Percentiles rank a stretch among this genome's conserved stretches.
These are phyloP conservation scores for Willisornis vidua DNA, from an alignment of 2,113 vertebrate genomes.

Conservation along the genomic window DNA sequence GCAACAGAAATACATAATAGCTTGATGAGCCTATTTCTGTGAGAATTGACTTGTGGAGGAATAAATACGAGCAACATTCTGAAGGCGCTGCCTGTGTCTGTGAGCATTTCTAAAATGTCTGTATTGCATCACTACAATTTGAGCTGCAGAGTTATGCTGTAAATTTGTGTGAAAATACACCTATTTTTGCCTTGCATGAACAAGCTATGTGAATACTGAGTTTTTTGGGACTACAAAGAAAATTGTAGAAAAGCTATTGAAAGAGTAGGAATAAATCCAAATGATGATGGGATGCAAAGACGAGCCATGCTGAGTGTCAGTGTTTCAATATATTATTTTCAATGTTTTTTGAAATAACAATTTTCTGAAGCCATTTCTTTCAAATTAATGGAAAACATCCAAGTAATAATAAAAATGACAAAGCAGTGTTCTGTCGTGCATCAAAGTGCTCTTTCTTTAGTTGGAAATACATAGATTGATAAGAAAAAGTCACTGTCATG, in stretches of 20 bases:
- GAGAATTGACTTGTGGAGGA: neutral
- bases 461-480: neutral
- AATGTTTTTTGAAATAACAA: conserved; percentile 3
- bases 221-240: neutral
- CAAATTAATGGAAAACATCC: neutral
- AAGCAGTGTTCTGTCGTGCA: neutral
- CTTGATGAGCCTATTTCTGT: neutral
- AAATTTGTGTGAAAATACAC: neutral
- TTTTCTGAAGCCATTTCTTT: conserved; percentile 3
- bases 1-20: neutral
- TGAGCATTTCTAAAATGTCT: neutral
- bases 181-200: neutral
- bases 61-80: neutral
- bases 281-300: neutral
- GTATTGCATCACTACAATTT: neutral
- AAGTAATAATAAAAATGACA: neutral
- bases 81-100: neutral
- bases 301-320: neutral
- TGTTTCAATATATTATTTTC: neutral
- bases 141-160: neutral
- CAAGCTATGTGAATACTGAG: neutral
- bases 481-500: neutral
- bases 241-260: neutral
- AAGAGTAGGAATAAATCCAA: neutral
- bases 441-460: neutral